Evolutionary conservation across 2,888 invertebrate genomes (phyloP), one percentile per base, ranked within the genome.

Genomic region (Allacma fusca): DNA sequence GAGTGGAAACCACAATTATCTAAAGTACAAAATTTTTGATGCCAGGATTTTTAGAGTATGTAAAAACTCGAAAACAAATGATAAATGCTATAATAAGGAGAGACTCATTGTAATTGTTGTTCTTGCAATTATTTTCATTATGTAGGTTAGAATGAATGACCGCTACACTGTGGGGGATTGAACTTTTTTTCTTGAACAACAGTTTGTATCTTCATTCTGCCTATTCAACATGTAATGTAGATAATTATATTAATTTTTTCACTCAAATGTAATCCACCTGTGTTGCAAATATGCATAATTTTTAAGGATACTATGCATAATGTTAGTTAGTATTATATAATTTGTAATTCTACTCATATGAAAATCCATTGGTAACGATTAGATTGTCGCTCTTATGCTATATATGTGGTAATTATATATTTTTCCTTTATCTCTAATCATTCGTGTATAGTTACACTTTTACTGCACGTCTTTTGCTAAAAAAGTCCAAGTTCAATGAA

Each of bases 11-110:
- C 81, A 83, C 83, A 81, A 82, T 80, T 82, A 81, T 82, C 81
- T 79, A 83, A 82, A 83, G 83, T 83, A 83, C 83, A 83, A 83
- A 83, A 82, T 81, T 83, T 77, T 81, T 81, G 82, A 83, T 83
- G 83, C 83, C 83, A 83, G 83, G 74, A 74, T 74, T 43, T 73
- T 64, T 65, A 73, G 65, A 70, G 43, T 64, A 43, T 28, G 24
- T 26, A 29, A 23, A 59, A 57, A 57, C 59, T 29, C 40, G 28
- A 59, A 59, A 57, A 72, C 72, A 72, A 57, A 68, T 28, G 29
- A 24, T 21, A 68, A 70, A 44, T 44, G 26, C 23, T 70, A 70
- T 44, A 13, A 40, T 69, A 23, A 40, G 40, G 29, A 43, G 50
- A 71, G 50, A 71, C 28, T 44, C 44, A 71, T 71, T 28, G 29